Evolutionary conservation across 2,888 invertebrate species (phyloP).

Genomic region (Ephialtes manifestator): DNA sequence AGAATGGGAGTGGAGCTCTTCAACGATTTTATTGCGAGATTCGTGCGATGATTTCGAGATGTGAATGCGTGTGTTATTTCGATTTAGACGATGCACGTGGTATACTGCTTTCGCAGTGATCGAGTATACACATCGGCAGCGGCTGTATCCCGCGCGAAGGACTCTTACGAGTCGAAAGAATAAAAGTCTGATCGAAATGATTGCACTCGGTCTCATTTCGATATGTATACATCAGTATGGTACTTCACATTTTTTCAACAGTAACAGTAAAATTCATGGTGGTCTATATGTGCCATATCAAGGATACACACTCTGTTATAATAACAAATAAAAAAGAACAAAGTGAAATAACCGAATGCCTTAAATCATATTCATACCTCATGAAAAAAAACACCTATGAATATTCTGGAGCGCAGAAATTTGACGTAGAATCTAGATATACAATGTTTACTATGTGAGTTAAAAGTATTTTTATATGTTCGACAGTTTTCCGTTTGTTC

Average conservation of each 20-base stretch:
- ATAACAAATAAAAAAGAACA: background rate
- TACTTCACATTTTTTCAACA: conserved; percentile 4
- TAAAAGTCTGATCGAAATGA: conserved; percentile 29
- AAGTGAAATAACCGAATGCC: background rate
- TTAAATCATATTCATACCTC: background rate
- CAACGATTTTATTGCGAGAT: conserved; percentile 50
- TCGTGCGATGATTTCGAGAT: conserved; percentile 40
- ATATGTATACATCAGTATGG: background rate
- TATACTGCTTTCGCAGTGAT: background rate
- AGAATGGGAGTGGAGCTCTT: conserved; percentile 28
- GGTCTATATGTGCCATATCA: conserved; percentile 4
- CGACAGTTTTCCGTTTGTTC: too few relatives aligned
- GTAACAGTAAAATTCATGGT: background rate
- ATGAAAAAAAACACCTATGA: background rate
- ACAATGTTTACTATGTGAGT: too few relatives aligned
- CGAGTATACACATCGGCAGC: conserved; percentile 1
- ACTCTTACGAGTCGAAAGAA: conserved; percentile 16
- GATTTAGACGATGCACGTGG: background rate
- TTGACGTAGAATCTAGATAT: background rate
- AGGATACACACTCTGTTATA: background rate
- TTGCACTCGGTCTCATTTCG: conserved; percentile 29
- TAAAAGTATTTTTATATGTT: too few relatives aligned
- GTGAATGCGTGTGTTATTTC: conserved; percentile 29
- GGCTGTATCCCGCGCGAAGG: conserved; percentile 16
- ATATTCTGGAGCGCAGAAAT: background rate